A percentile compares a stretch with the other conserved stretches of the same genome.
Evolutionary conservation across 2,888 invertebrate genomes (phyloP).

Genomic region (Pyralis farinalis): DNA sequence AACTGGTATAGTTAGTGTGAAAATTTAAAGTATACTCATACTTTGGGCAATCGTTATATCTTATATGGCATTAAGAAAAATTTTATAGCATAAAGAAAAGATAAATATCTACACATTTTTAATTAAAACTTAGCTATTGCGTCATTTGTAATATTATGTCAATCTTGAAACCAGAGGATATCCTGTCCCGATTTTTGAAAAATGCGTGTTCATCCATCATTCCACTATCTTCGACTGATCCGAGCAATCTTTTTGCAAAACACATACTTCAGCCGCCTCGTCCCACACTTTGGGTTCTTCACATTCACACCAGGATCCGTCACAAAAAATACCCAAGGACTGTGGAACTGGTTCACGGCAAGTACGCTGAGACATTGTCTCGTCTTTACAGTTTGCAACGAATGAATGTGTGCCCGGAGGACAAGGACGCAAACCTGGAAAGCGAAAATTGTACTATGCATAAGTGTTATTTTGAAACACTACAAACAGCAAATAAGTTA

Average conservation of each 20-base stretch:
- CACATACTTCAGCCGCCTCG: slow-evolving; percentile 30
- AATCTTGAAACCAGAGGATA: no score
- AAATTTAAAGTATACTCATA: no score
- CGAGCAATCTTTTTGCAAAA: slow-evolving; percentile 29
- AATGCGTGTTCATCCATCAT: not conserved
- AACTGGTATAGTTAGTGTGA: no score
- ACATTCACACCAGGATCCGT: slow-evolving; percentile 39
- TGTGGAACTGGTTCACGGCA: slow-evolving; percentile 27
- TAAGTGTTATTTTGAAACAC: no score
- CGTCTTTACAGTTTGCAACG: slow-evolving; percentile 25
- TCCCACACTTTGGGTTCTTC: slow-evolving; percentile 31
- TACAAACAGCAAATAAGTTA: no score
- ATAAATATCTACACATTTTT: no score
- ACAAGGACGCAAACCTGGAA: slow-evolving; percentile 32
- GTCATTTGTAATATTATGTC: no score
- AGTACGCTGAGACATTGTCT: slow-evolving; percentile 31
- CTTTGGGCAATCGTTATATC: no score
- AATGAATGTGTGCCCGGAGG: slow-evolving; percentile 31
- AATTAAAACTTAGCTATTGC: no score
- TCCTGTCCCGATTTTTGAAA: no score
- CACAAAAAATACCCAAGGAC: slow-evolving; percentile 30
- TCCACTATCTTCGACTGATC: slow-evolving; percentile 22
- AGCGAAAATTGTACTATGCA: not conserved
- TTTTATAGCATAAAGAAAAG: no score
- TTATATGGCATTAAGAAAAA: no score